phyloP scores from a whole-genome alignment of 2,113 vertebrate genomes.

The Malurus alboscapulatus region DNA sequence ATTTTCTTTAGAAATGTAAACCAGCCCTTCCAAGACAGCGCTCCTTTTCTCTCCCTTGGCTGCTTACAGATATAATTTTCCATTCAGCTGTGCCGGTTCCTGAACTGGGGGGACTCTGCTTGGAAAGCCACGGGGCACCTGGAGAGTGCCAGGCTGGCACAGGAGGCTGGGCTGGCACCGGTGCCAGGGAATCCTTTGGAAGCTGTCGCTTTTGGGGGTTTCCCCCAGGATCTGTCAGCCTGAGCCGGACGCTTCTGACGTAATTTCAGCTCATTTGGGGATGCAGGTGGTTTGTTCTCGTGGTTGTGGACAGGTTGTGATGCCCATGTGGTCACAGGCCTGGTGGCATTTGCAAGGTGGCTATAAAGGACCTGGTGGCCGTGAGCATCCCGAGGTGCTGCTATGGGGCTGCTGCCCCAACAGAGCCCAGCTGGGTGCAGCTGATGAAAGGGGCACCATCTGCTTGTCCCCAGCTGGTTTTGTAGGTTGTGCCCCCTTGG shows the following conservation, averaged over 20 bases:
- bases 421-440: background rate
- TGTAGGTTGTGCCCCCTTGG: background rate
- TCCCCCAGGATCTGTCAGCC: background rate
- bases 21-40: background rate
- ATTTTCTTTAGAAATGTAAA: slow-evolving; percentile 46
- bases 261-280: background rate
- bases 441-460: background rate
- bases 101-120: background rate
- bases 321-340: fast-evolving
- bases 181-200: background rate
- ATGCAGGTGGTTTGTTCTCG: background rate
- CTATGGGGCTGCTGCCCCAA: background rate
- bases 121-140: background rate
- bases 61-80: background rate
- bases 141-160: background rate
- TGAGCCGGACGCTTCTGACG: fast-evolving
- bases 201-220: background rate
- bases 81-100: background rate
- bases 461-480: fast-evolving
- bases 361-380: fast-evolving
- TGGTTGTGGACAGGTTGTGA: background rate
- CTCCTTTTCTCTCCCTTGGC: background rate
- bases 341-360: background rate
- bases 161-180: background rate
- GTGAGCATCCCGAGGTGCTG: fast-evolving